Evolutionary conservation across 1,140 invertebrate species (phyloP).

Genomic region (Euura lappo): DNA sequence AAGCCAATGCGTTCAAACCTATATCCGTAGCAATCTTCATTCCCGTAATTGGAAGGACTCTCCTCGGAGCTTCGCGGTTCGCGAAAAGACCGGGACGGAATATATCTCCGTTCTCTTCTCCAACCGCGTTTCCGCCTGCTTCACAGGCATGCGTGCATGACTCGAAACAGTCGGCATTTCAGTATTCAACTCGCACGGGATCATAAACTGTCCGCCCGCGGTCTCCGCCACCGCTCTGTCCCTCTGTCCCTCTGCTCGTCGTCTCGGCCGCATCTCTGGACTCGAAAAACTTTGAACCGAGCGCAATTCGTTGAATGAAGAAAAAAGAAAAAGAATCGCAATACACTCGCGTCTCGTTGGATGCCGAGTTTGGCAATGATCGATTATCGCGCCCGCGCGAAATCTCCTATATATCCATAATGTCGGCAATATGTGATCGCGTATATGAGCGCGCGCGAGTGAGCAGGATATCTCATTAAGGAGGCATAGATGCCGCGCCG

Average conservation of each 20-base stretch:
- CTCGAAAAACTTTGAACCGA: too few relatives aligned
- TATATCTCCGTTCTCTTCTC: neutral
- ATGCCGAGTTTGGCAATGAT: neutral
- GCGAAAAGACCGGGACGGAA: neutral
- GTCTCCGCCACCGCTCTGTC: constrained; percentile 19
- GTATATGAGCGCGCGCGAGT: neutral
- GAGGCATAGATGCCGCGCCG: constrained; percentile 8
- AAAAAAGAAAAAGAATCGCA: too few relatives aligned
- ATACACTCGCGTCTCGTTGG: neutral
- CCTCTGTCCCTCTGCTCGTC: neutral
- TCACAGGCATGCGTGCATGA: neutral
- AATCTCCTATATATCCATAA: neutral
- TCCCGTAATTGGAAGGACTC: constrained; percentile 6
- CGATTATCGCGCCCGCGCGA: neutral
- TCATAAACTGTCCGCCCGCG: constrained; percentile 51
- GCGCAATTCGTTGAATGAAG: too few relatives aligned
- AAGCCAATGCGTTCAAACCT: neutral
- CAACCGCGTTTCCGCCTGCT: neutral
- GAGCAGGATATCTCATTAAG: constrained; percentile 15
- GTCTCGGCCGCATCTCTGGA: too few relatives aligned
- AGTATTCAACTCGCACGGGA: constrained; percentile 47
- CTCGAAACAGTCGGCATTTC: constrained; percentile 33
- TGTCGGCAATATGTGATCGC: neutral
- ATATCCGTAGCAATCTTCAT: constrained; percentile 3
- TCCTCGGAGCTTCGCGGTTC: neutral